Conservation (phyloP, 2,888 invertebrate genomes). For the Tinea semifulvella region DNA sequence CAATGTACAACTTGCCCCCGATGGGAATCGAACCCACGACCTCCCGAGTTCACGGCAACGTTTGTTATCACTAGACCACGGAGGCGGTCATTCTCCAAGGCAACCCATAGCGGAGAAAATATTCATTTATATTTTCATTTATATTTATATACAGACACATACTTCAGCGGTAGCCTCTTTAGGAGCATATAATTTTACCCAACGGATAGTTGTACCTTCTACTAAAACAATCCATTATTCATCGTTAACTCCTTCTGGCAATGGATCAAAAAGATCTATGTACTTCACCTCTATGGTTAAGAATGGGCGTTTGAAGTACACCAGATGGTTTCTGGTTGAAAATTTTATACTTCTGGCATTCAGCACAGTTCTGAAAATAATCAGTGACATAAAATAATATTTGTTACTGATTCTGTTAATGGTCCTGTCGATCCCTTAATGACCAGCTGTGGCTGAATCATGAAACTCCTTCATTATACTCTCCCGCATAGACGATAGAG, state of each 20-base stretch:
- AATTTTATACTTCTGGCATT: too few species aligned
- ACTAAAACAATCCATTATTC: constrained; percentile 17
- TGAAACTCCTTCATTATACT: too few species aligned
- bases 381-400: too few species aligned
- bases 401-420: too few species aligned
- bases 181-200: constrained; percentile 17
- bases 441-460: too few species aligned
- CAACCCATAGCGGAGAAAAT: constrained; percentile 23
- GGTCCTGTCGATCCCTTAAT: too few species aligned
- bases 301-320: constrained; percentile 4
- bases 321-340: constrained; percentile 11
- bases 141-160: constrained; percentile 14
- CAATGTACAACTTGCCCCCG: too few species aligned
- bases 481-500: too few species aligned
- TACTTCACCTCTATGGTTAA: background rate
- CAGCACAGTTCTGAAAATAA: too few species aligned
- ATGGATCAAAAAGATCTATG: constrained; percentile 15
- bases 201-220: constrained; percentile 17
- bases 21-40: too few species aligned
- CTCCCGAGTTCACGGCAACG: too few species aligned
- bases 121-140: constrained; percentile 13
- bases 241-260: constrained; percentile 16
- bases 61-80: too few species aligned
- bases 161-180: constrained; percentile 16
- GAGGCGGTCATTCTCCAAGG: constrained; percentile 24